Percentiles rank a stretch among this genome's conserved stretches.
phyloP scores from a whole-genome alignment of 2,888 invertebrate genomes.

The Thereva nobilitata region DNA sequence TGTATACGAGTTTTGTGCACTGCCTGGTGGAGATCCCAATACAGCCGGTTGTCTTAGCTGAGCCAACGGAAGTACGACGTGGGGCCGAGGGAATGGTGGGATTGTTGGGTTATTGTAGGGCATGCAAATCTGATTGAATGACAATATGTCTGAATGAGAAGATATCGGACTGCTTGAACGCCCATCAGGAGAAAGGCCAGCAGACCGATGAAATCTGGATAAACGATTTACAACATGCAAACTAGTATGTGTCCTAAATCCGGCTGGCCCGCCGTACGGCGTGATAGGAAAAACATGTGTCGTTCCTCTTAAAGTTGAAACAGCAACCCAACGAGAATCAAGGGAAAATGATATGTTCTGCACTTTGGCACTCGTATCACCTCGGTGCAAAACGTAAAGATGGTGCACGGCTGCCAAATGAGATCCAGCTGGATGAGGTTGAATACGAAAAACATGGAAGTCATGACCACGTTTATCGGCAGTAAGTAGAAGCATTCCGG shows the following conservation, averaged over 20 bases:
- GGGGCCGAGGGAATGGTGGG: constrained; percentile 89
- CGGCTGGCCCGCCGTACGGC: constrained; percentile 91
- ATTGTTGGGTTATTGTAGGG: constrained; percentile 85
- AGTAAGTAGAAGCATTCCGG: constrained; percentile 86
- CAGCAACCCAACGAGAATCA: constrained; percentile 96
- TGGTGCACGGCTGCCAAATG: constrained; percentile 90
- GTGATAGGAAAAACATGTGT: constrained; percentile 97
- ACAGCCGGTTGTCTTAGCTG: constrained; percentile 76
- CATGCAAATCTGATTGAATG: constrained; percentile 58
- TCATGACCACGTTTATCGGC: constrained; percentile 92
- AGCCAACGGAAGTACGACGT: constrained; percentile 77
- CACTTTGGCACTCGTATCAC: constrained; percentile 95
- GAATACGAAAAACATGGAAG: constrained; percentile 93
- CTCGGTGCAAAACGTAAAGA: constrained; percentile 90
- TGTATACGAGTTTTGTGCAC: constrained; percentile 45
- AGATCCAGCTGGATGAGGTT: constrained; percentile 89
- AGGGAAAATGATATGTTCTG: constrained; percentile 89
- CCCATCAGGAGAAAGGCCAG: constrained; percentile 77
- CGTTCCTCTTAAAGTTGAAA: constrained; percentile 93
- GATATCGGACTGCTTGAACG: constrained; percentile 72
- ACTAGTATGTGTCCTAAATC: constrained; percentile 92
- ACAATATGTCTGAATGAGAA: constrained; percentile 57
- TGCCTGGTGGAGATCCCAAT: constrained; percentile 52
- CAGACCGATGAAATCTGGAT: constrained; percentile 94
- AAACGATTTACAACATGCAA: constrained; percentile 91